A percentile compares a stretch with the other conserved stretches of the same genome.
Evolutionary conservation across 2,113 vertebrate genomes (phyloP).

Genomic region (Nesoenas mayeri): DNA sequence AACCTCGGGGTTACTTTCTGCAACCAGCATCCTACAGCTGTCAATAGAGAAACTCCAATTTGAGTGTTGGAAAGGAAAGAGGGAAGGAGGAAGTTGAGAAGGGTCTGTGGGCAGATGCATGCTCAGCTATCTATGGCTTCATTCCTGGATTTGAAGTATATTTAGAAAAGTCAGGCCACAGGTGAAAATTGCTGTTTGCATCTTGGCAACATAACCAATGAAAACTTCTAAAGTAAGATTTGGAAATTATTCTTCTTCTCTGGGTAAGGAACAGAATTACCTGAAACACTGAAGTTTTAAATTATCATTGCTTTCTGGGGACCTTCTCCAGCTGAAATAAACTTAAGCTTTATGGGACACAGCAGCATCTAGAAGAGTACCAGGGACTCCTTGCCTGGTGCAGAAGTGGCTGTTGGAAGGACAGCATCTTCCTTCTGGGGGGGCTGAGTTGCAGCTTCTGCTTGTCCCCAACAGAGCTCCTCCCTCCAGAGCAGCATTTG

Average conservation of each 20-base stretch:
- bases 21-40: neutral
- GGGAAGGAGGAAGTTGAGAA: neutral
- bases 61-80: neutral
- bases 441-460: neutral
- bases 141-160: neutral
- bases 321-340: neutral
- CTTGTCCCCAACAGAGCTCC: neutral
- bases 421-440: neutral
- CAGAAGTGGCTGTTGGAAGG: neutral
- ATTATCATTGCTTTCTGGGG: neutral
- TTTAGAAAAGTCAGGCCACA: neutral
- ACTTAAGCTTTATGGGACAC: neutral
- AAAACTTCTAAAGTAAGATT: neutral
- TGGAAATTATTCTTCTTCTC: neutral
- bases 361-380: neutral
- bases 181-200: neutral
- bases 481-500: neutral
- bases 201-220: neutral
- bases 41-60: neutral
- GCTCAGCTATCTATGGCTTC: fast-evolving
- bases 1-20: neutral
- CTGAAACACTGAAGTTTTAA: neutral
- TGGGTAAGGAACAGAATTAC: neutral
- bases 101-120: neutral
- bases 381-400: neutral